Base-by-base conservation (phyloP, 2,113 vertebrate species). In the Pterocles burchelli region DNA sequence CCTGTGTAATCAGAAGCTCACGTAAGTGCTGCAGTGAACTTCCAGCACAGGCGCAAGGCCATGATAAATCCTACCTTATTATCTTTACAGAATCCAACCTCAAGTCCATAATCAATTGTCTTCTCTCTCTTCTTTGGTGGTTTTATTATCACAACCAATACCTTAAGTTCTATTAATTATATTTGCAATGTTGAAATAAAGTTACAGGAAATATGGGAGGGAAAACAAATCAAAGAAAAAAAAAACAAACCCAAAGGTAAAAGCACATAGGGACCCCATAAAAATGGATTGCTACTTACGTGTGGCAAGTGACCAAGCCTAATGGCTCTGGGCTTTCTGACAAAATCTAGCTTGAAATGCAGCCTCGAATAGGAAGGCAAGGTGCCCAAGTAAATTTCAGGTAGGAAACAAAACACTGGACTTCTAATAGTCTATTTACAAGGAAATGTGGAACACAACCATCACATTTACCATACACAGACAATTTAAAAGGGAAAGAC, bases 301-400 rank as follows among this genome's bases (percentile, higher is more conserved):
- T 16, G 38, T 59, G 70, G 29, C n/a, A 83, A 70, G 14, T 48
- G 46, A 86, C 33, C 46, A 70, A 85, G 12, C 31, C 66, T 51
- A 80, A 88, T 85, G 55, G 33, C n/a, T 73, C 9, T 82, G 45
- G 49, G 28, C 34, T 90, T 83, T 67, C 59, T 86, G 68, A 77
- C 43, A 84, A 83, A 88, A 68, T 76, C 20, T 25, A 14, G 9
- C 45, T 79, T 82, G 54, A 93, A 80, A 7, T 43, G 22, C 31
- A 89, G 7, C 1, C 0, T 72, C 11, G 6, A 25, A 25, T 25
- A 89, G 18, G 29, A 72, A 75, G 19, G 17, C 0, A 0, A 77
- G 9, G 46, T 84, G 59, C 48, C 17, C 38, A 71, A 24, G 20
- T 34, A 82, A 82, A 89, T 94, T 92, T 78, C 70, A 85, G 36